Conservation (phyloP, 2,888 invertebrate genomes). For the Melanophora roralis region DNA sequence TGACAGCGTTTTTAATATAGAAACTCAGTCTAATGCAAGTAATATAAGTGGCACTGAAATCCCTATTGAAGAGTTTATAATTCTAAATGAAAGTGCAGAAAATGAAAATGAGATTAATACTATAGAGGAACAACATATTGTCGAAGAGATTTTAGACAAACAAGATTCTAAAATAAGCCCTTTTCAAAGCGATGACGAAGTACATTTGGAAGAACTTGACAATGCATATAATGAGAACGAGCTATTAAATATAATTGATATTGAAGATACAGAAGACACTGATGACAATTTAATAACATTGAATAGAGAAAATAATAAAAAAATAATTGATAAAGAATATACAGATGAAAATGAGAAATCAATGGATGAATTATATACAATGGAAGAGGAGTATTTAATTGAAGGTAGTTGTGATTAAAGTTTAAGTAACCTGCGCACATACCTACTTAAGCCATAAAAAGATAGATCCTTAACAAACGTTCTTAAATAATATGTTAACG, state of each 20-base stretch:
- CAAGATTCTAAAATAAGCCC: not conserved
- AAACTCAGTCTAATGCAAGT: not conserved
- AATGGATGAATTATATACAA: not conserved
- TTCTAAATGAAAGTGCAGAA: not conserved
- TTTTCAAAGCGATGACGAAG: not conserved
- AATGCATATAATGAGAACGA: conserved; percentile 11
- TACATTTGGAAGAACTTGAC: not conserved
- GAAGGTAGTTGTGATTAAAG: conserved; percentile 47
- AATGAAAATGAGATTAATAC: not conserved
- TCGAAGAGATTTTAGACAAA: not conserved
- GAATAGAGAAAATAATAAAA: not conserved
- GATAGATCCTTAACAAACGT: too few relatives aligned
- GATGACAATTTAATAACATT: not conserved
- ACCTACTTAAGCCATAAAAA: too few relatives aligned
- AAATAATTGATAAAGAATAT: not conserved
- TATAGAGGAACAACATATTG: not conserved
- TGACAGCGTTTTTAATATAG: not conserved
- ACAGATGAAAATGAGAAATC: not conserved
- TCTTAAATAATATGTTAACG: too few relatives aligned
- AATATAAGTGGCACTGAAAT: not conserved
- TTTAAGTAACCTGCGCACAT: too few relatives aligned
- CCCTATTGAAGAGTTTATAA: not conserved
- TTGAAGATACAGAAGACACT: not conserved
- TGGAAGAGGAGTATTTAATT: conserved; percentile 50
- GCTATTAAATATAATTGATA: not conserved